These are phyloP conservation scores for Automeris io DNA, from an alignment of 2,888 invertebrate species.

Conservation along the genomic window DNA sequence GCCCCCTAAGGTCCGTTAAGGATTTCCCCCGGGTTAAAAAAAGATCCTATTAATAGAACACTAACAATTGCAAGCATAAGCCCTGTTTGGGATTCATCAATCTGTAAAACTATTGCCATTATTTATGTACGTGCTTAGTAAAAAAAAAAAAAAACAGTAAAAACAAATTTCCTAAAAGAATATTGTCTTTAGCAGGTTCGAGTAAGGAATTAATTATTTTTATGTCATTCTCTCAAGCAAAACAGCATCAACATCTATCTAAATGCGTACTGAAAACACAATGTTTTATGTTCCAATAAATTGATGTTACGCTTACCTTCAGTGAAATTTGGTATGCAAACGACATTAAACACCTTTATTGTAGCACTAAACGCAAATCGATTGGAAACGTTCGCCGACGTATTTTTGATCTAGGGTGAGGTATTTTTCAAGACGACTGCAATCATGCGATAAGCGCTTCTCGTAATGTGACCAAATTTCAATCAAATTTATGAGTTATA, in stretches of 20 bases:
- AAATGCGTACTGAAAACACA: conserved; percentile 7
- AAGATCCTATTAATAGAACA: too few species aligned
- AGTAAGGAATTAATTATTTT: not conserved
- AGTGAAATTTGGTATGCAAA: conserved; percentile 55
- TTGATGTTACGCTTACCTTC: conserved; percentile 36
- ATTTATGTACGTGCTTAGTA: too few species aligned
- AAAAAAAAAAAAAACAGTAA: too few species aligned
- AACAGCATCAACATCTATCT: not conserved
- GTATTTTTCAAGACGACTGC: conserved; percentile 74
- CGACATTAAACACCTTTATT: conserved; percentile 63
- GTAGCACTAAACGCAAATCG: conserved; percentile 68
- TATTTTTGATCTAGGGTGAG: conserved; percentile 51
- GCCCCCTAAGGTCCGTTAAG: too few species aligned
- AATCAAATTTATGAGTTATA: conserved; percentile 76
- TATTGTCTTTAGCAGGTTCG: too few species aligned
- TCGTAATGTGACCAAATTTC: conserved; percentile 74
- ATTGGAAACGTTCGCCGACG: conserved; percentile 59
- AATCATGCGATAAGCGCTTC: conserved; percentile 63
- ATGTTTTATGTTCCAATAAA: conserved; percentile 26
- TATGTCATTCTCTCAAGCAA: not conserved
- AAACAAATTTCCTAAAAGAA: too few species aligned
- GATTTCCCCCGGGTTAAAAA: too few species aligned
- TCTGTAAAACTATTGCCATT: too few species aligned
- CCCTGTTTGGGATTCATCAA: too few species aligned
- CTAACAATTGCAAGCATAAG: too few species aligned